Conservation (phyloP, 2,113 vertebrate genomes). For the human (Homo sapiens) region DNA sequence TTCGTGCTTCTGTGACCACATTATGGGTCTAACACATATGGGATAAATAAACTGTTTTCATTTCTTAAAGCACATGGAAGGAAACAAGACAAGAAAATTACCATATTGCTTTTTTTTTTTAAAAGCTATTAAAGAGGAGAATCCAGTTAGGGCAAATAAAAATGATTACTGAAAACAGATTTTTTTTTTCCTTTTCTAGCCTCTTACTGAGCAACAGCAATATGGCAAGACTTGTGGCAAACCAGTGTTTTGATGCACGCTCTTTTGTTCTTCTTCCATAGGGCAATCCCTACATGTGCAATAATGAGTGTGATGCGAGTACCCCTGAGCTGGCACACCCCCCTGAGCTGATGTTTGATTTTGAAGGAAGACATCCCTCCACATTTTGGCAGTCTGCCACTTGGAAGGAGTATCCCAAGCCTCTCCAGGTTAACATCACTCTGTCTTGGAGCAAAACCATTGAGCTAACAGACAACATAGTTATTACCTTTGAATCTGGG, state of each 20-base stretch:
- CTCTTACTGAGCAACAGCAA: constrained; percentile 18
- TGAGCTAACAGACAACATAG: constrained; percentile 97
- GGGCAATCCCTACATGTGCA: constrained; percentile 99
- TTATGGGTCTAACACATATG: neutral
- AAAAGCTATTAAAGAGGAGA: constrained; percentile 7
- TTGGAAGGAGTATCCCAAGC: constrained; percentile 96
- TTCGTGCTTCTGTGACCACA: constrained; percentile 46
- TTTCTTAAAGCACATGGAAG: constrained; percentile 47
- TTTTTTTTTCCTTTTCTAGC: neutral
- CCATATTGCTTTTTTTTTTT: neutral
- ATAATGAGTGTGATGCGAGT: constrained; percentile 96
- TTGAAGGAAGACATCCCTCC: constrained; percentile 96
- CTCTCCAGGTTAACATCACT: constrained; percentile 96
- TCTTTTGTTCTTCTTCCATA: constrained; percentile 80
- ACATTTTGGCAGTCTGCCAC: constrained; percentile 99
- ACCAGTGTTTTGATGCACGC: neutral
- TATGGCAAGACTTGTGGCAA: neutral
- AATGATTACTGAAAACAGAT: neutral
- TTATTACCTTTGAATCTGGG: constrained; percentile 97
- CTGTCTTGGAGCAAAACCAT: constrained; percentile 99
- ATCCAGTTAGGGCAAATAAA: constrained; percentile 53
- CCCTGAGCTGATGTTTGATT: constrained; percentile 97
- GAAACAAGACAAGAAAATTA: constrained; percentile 40
- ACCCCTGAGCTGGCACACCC: constrained; percentile 97
- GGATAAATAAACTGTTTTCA: constrained; percentile 59